Evolutionary conservation across 2,113 vertebrate species (phyloP).

Genomic region (Pavo muticus): DNA sequence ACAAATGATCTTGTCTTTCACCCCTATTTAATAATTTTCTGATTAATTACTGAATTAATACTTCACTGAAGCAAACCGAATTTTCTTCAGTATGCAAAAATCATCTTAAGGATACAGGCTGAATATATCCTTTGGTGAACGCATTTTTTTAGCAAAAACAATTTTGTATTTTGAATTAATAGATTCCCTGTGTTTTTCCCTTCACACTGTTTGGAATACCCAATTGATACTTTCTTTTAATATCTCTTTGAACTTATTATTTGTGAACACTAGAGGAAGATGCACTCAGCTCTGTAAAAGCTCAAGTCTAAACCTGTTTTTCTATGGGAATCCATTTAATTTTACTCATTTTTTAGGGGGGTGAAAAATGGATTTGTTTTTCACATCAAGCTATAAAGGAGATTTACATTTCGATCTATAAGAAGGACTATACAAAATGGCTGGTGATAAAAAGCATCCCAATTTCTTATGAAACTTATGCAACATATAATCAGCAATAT

Average conservation of each 20-base stretch:
- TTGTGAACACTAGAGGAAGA: neutral
- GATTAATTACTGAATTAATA: neutral
- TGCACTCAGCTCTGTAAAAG: neutral
- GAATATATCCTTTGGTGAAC: neutral
- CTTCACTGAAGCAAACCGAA: neutral
- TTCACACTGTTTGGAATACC: conserved; percentile 56
- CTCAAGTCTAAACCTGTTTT: conserved; percentile 18
- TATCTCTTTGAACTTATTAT: neutral
- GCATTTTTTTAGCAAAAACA: neutral
- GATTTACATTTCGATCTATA: conserved; percentile 60
- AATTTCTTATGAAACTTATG: neutral
- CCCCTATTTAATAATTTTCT: neutral
- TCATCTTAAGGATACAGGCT: neutral
- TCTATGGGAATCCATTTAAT: conserved; percentile 66
- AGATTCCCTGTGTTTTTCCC: neutral
- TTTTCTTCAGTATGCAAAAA: neutral
- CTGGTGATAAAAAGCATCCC: neutral
- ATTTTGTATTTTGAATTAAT: neutral
- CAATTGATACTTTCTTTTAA: conserved; percentile 54
- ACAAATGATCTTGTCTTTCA: neutral
- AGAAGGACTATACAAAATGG: neutral
- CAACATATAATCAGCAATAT: neutral
- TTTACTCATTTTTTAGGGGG: conserved; percentile 69
- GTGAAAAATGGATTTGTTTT: conserved; percentile 74
- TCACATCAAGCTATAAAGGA: conserved; percentile 58